Conservation (phyloP, 2,888 invertebrate species). For the Flexamia atlantica region DNA sequence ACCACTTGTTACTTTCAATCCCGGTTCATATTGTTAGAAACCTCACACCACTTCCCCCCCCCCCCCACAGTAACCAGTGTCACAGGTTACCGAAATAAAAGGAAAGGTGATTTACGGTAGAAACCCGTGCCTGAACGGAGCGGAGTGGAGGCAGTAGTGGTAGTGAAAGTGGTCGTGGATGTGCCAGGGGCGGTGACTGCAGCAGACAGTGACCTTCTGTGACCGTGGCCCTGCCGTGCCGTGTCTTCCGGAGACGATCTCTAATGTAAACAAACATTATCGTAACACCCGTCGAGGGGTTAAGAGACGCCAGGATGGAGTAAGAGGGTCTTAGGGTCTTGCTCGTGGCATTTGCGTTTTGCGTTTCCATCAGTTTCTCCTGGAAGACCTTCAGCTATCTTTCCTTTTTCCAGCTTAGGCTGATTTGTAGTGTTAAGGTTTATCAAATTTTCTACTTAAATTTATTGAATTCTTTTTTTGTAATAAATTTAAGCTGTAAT, state of each 20-base stretch:
- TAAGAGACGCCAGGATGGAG: no score
- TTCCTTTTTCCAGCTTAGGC: no score
- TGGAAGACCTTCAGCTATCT: no score
- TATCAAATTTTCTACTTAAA: no score
- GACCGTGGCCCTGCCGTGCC: background rate
- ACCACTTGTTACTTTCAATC: slow-evolving; percentile 12
- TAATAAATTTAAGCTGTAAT: no score
- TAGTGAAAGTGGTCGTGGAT: slow-evolving; percentile 1
- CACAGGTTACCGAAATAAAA: slow-evolving; percentile 29
- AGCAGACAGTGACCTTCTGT: slow-evolving; percentile 17
- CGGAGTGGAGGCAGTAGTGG: background rate
- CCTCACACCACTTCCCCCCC: background rate
- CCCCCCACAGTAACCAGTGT: background rate
- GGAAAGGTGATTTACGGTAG: slow-evolving; percentile 41
- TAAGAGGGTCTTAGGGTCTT: no score
- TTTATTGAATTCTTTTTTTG: no score
- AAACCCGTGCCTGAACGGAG: background rate
- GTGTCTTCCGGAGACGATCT: background rate
- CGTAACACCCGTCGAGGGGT: no score
- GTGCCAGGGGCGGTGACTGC: background rate
- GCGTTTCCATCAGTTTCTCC: no score
- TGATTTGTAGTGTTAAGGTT: no score
- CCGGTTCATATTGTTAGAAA: slow-evolving; percentile 15
- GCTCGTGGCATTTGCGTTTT: no score
- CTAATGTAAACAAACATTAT: background rate